Conservation (phyloP, 2,888 invertebrate genomes). For the Choreutis nemorana region DNA sequence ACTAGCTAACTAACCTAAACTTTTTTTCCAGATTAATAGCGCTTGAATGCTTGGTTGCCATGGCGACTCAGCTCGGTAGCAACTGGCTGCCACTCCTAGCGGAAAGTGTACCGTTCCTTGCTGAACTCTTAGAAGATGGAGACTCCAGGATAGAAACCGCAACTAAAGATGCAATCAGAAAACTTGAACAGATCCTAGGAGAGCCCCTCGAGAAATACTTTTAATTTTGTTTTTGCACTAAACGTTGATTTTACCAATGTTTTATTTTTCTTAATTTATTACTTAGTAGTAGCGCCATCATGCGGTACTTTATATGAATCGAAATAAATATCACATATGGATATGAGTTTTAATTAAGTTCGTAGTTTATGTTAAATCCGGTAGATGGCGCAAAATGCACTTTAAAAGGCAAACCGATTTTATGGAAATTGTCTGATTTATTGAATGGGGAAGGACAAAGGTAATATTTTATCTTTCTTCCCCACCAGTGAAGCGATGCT, state of each 20-base stretch:
- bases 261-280: too few relatives aligned
- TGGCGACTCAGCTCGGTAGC: conserved; percentile 85
- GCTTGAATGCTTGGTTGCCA: conserved; percentile 76
- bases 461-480: too few relatives aligned
- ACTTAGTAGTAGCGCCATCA: too few relatives aligned
- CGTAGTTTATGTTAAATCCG: too few relatives aligned
- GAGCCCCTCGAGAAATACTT: conserved; percentile 92
- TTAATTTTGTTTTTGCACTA: conserved; percentile 31
- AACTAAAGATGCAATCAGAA: conserved; percentile 81
- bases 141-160: conserved; percentile 81
- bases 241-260: conserved; percentile 2
- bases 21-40: conserved; percentile 66
- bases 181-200: conserved; percentile 86
- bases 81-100: conserved; percentile 89
- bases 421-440: too few relatives aligned
- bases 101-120: conserved; percentile 93
- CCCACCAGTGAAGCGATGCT: too few relatives aligned
- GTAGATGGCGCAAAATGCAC: too few relatives aligned
- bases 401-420: too few relatives aligned
- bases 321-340: too few relatives aligned
- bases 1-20: background rate
- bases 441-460: too few relatives aligned
- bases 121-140: conserved; percentile 92
- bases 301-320: too few relatives aligned
- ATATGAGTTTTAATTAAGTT: too few relatives aligned